Evolutionary conservation across 2,797 vertebrate genomes (phyloP), one percentile per base, ranked within the genome.

Genomic region (Trachurus trachurus): DNA sequence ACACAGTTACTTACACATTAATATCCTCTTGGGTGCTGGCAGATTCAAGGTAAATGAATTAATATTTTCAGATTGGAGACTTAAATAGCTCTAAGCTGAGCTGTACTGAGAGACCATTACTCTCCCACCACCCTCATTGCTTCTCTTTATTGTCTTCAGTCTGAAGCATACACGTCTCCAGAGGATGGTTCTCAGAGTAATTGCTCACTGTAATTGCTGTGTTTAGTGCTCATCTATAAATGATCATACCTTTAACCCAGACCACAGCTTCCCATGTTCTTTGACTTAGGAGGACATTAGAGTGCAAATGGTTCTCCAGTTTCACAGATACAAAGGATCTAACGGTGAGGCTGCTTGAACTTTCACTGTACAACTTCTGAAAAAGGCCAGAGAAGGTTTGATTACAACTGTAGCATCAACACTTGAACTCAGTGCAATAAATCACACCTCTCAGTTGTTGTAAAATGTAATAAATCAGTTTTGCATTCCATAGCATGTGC

Each of bases 221-320:
- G 34, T 22, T 58, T 57, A 59, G 64, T 39, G 42, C 54, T 86
- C 74, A 76, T 77, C 56, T 71, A 74, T 83, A 78, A 87, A 83
- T 77, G n/a, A 81, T 57, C 45, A 53, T 26, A 68, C 17, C 44
- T 10, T 52, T 63, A 37, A n/a, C 70, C 39, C 34, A 34, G 31
- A 58, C 45, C 16, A 19, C 22, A 45, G 12, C 44, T 40, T 67
- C 39, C 44, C n/a, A 2, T 44, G 52, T 57, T 17, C 4, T 45
- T 40, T 42, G 26, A 29, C 17, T 22, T 22, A 37, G 11, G 4
- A 12, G 54, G 16, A 6, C 2, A 54, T 26, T 29, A 5, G 39
- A 44, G 9, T 71, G 9, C 37, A 11, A 4, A n/a, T 2, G 0
- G 11, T 19, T 13, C 39, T 68, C 0, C 29, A 9, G 10, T 15